Conservation (phyloP, 2,888 invertebrate species). For the Diachrysia chrysitis region DNA sequence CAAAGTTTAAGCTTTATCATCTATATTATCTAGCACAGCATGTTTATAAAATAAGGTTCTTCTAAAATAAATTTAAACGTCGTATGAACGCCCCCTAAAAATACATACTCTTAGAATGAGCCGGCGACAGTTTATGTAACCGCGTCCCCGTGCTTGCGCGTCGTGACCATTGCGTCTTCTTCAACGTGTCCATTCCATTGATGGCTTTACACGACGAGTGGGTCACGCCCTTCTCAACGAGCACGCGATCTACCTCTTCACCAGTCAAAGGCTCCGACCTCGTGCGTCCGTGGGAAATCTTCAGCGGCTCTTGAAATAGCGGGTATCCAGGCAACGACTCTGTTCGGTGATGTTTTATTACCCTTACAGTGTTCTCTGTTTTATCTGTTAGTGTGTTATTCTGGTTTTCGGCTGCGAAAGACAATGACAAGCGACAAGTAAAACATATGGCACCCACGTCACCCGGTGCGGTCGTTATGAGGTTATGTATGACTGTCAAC, state of each 20-base stretch:
- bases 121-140: constrained; percentile 84
- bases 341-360: constrained; percentile 82
- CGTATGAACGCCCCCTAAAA: constrained; percentile 54
- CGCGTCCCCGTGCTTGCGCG: constrained; percentile 85
- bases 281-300: constrained; percentile 91
- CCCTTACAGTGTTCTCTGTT: constrained; percentile 67
- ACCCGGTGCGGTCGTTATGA: constrained; percentile 77
- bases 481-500: constrained; percentile 54
- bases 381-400: constrained; percentile 86
- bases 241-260: constrained; percentile 80
- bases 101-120: constrained; percentile 87
- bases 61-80: constrained; percentile 27
- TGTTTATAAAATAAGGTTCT: background rate
- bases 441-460: constrained; percentile 82
- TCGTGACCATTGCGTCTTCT: constrained; percentile 78
- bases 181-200: constrained; percentile 75
- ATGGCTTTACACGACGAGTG: constrained; percentile 79
- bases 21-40: background rate
- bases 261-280: constrained; percentile 92
- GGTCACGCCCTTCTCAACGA: constrained; percentile 73
- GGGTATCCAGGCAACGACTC: constrained; percentile 82
- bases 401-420: constrained; percentile 85
- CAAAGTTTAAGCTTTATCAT: background rate
- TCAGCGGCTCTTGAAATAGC: constrained; percentile 77
- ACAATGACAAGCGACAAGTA: constrained; percentile 85